Conservation (phyloP, 2,888 invertebrate species). For the Seira musarum region DNA sequence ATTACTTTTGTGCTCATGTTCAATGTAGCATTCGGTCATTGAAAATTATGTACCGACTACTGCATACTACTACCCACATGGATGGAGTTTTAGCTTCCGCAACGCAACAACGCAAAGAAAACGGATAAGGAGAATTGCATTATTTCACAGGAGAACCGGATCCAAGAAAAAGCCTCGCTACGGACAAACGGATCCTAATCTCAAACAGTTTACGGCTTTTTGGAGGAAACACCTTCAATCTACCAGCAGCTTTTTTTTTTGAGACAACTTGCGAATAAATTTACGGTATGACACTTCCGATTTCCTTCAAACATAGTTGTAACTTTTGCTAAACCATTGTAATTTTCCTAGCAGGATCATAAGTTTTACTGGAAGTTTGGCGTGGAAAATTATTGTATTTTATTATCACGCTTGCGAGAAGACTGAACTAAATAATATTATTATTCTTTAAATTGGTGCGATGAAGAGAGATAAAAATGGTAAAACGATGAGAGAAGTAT, state of each 20-base stretch:
- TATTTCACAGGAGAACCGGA: background rate
- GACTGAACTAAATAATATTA: background rate
- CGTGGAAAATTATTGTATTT: background rate
- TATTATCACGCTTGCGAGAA: background rate
- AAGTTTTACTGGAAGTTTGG: background rate
- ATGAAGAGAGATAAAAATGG: constrained; percentile 1
- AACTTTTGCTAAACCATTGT: background rate
- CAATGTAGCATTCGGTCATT: background rate
- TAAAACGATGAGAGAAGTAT: background rate
- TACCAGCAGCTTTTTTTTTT: background rate
- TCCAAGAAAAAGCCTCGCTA: background rate
- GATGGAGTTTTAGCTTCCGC: too few species aligned
- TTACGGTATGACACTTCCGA: background rate
- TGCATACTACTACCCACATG: too few species aligned
- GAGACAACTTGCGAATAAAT: background rate
- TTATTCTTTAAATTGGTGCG: constrained; percentile 19
- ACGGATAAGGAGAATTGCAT: background rate
- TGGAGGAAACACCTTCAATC: background rate
- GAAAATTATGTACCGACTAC: background rate
- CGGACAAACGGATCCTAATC: background rate
- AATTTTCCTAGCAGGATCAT: background rate
- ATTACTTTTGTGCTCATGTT: background rate
- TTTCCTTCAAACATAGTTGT: background rate
- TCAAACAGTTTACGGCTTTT: background rate
- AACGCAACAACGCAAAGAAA: too few species aligned